Evolutionary conservation across 2,888 invertebrate species (phyloP).

Genomic region (Pilophorus perplexus): DNA sequence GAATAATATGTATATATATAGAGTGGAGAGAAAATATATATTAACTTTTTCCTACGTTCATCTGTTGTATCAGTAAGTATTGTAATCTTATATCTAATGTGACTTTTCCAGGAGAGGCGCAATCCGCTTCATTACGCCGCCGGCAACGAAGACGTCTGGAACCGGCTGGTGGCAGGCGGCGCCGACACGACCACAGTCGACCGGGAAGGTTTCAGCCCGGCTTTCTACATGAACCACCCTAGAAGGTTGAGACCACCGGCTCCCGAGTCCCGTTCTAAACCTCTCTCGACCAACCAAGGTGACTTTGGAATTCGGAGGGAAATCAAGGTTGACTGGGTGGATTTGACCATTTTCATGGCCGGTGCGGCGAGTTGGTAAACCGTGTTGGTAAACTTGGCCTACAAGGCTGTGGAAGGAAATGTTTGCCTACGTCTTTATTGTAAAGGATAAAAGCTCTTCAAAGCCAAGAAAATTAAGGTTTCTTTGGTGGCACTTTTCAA

Average conservation of each 20-base stretch:
- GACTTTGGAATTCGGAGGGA: no score
- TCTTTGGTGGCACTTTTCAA: no score
- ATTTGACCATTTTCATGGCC: neutral
- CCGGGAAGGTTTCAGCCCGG: slow-evolving; percentile 58
- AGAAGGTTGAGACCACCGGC: slow-evolving; percentile 37
- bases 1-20: no score
- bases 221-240: slow-evolving; percentile 59
- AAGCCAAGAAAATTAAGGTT: no score
- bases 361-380: neutral
- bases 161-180: slow-evolving; percentile 61
- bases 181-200: slow-evolving; percentile 63
- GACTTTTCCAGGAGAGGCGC: slow-evolving; percentile 68
- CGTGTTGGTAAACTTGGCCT: no score
- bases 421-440: no score
- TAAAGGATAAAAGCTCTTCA: no score
- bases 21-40: no score
- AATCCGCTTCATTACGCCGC: slow-evolving; percentile 68
- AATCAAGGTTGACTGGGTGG: neutral
- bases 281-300: slow-evolving; percentile 1
- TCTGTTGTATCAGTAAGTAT: no score
- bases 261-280: slow-evolving; percentile 26
- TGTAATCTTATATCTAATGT: no score
- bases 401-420: no score
- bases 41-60: no score
- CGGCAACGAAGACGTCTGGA: slow-evolving; percentile 61